phyloP scores from a whole-genome alignment of 1,140 invertebrate genomes.

The Drosophila murphyi region DNA sequence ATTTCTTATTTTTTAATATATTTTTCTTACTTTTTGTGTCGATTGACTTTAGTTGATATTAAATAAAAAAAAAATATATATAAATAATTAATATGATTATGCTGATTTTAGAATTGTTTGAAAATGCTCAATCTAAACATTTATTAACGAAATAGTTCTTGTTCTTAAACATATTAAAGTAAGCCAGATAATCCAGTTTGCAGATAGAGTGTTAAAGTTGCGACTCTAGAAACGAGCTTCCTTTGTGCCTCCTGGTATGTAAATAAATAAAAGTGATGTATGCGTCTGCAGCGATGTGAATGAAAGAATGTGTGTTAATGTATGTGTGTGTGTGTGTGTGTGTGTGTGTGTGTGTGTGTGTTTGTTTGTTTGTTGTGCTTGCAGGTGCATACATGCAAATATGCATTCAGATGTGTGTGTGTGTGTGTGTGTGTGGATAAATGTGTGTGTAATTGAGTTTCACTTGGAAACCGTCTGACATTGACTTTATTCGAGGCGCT shows the following conservation, averaged over 20 bases:
- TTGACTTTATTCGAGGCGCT: slow-evolving; percentile 68
- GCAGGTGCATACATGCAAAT: slow-evolving; percentile 39
- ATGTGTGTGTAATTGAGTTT: slow-evolving; percentile 71
- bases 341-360: not conserved
- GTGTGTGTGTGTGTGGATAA: slow-evolving; percentile 20
- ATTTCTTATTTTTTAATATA: no score
- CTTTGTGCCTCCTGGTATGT: slow-evolving; percentile 39
- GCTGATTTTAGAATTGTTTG: no score
- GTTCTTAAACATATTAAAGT: no score
- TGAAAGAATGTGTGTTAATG: not conserved
- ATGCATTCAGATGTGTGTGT: not conserved
- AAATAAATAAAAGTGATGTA: slow-evolving; percentile 74
- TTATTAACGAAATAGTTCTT: no score
- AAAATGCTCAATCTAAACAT: no score
- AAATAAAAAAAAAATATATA: no score
- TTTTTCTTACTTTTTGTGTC: no score
- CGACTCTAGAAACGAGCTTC: not conserved
- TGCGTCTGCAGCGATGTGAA: slow-evolving; percentile 28
- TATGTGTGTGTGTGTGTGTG: slow-evolving; percentile 2
- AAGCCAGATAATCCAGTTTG: not conserved
- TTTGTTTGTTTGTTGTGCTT: slow-evolving; percentile 39
- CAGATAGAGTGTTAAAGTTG: slow-evolving; percentile 3
- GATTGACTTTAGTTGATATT: no score
- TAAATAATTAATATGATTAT: no score
- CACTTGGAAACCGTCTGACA: slow-evolving; percentile 61